These are phyloP conservation scores for Cetoscarus ocellatus DNA, from an alignment of 2,797 vertebrate species.

Conservation along the genomic window DNA sequence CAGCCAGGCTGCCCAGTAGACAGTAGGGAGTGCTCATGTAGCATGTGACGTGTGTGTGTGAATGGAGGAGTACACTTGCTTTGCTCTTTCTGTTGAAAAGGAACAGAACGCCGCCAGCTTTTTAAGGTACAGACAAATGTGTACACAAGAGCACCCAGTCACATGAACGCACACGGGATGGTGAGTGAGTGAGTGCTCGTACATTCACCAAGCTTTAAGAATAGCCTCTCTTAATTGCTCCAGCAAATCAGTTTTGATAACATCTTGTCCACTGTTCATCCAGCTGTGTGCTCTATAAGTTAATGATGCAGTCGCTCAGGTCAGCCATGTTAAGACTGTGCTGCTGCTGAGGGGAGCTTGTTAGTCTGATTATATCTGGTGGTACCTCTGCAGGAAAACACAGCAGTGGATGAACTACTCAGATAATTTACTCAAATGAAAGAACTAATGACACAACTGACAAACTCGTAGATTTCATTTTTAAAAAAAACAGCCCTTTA, in stretches of 20 bases:
- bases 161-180: constrained; percentile 32
- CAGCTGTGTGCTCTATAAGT: constrained; percentile 48
- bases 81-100: constrained; percentile 37
- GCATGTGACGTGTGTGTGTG: constrained; percentile 37
- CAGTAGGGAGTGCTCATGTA: constrained; percentile 55
- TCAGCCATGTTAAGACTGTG: constrained; percentile 61
- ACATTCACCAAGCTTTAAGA: constrained; percentile 19
- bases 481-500: not conserved
- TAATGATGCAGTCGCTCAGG: constrained; percentile 63
- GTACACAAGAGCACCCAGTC: not conserved
- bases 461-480: not conserved
- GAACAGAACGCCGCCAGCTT: constrained; percentile 26
- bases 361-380: constrained; percentile 71
- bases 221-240: constrained; percentile 16
- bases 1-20: constrained; percentile 63
- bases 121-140: constrained; percentile 20
- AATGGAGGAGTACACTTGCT: constrained; percentile 24
- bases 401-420: constrained; percentile 4
- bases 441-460: not conserved
- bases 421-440: not conserved
- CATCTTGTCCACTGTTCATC: constrained; percentile 42
- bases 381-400: constrained; percentile 26
- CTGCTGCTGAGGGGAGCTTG: constrained; percentile 50
- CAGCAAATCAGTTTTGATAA: constrained; percentile 30
- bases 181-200: constrained; percentile 5